These are phyloP conservation scores for Sinocyclocheilus grahami DNA, from an alignment of 2,113 vertebrate genomes.

Conservation along the genomic window DNA sequence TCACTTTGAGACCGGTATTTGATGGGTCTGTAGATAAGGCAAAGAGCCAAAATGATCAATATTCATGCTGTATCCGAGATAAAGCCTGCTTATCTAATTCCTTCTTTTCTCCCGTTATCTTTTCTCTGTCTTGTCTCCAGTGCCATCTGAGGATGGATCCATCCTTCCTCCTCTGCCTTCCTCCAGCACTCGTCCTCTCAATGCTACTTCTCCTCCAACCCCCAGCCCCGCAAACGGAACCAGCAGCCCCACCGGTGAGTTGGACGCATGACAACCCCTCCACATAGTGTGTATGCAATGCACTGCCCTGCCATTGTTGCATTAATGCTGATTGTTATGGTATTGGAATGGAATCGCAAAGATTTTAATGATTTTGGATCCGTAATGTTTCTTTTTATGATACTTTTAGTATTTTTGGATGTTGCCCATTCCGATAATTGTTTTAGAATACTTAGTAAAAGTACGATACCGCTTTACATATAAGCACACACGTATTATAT, in stretches of 20 bases:
- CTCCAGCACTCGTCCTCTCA: conserved; percentile 46
- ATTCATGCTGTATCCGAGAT: neutral
- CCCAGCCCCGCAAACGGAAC: conserved; percentile 51
- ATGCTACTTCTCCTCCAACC: conserved; percentile 59
- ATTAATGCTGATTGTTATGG: neutral
- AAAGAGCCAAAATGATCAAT: neutral
- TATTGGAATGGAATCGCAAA: neutral
- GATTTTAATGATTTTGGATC: neutral
- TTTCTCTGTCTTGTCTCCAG: conserved; percentile 58
- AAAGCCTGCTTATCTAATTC: neutral
- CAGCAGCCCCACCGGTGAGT: conserved; percentile 72
- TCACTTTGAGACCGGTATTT: neutral
- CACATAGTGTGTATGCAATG: conserved; percentile 5
- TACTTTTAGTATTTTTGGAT: neutral
- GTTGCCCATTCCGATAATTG: neutral
- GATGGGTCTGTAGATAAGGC: neutral
- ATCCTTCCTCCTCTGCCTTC: conserved; percentile 48
- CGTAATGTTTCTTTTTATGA: neutral
- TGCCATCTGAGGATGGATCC: conserved; percentile 62
- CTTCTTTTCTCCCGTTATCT: conserved; percentile 3
- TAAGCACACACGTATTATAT: no score
- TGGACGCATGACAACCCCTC: neutral
- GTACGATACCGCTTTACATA: neutral
- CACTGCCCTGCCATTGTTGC: neutral
- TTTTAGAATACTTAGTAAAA: neutral